Evolutionary conservation across 2,888 invertebrate genomes (phyloP), one percentile per base, ranked within the genome.

Genomic region (Drosophila hamatofila): DNA sequence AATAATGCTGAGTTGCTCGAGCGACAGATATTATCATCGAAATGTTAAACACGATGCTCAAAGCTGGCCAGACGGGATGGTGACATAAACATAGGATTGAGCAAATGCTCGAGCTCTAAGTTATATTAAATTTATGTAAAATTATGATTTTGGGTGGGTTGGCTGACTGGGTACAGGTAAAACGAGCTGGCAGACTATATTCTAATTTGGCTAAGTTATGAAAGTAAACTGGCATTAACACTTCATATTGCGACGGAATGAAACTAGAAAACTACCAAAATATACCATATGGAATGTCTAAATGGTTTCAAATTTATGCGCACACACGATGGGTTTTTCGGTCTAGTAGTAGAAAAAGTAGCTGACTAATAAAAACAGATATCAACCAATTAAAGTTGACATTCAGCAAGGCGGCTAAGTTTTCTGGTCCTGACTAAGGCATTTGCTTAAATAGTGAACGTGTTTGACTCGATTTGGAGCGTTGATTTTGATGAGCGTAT

Each of bases 11-110:
- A 64, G 52, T 21, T 44, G 74, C 21, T 59, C 52, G 56, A 52
- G 54, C 30, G 41, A 44, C 27, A 67, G 68, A 83, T 81, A 77
- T 88, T 85, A 83, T 88, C 83, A 85, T 88, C 77, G 63, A 70
- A 85, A 85, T 88, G 70, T 61, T 46, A 25, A 69, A 48, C 48
- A 33, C 37, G 48, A 62, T 56, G 55, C 41, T 27, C 14, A 33
- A 42, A 83, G 55, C 88, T 85, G 85, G 82, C 72, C 68, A 60
- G 65, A 57, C 76, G 37, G 74, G 73, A 35, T 62, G 52, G 23
- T 37, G 42, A 25, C 55, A 78, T 64, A 70, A 61, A 66, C 66
- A 72, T 78, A 72, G 68, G 71, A 59, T 42, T 78, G 60, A 69
- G 62, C 61, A 18, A 48, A 68, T 59, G 52, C 63, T 56, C 65